Conservation (phyloP, 2,888 invertebrate genomes). For the Ophion slaviceki region DNA sequence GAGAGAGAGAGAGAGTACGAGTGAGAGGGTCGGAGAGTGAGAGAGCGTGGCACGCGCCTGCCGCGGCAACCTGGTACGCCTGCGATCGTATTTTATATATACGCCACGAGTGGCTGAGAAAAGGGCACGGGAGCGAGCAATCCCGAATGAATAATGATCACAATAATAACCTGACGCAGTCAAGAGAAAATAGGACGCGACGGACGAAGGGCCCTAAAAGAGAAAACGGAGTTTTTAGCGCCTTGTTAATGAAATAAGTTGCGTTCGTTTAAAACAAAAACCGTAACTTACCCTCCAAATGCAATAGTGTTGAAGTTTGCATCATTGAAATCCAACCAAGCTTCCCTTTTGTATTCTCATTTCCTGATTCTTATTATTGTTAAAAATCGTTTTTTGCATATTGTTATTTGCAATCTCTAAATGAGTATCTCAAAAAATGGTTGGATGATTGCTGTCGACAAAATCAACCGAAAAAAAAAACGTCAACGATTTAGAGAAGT, state of each 20-base stretch:
- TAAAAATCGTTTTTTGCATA: too few species aligned
- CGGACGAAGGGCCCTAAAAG: neutral
- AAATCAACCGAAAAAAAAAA: too few species aligned
- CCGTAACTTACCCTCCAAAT: too few species aligned
- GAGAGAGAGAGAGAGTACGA: neutral
- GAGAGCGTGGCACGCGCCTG: constrained; percentile 39
- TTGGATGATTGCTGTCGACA: too few species aligned
- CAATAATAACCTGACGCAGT: neutral
- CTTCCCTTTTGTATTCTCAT: too few species aligned
- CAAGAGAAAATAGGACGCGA: neutral
- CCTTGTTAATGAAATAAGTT: neutral
- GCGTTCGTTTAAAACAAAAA: neutral
- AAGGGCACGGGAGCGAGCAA: constrained; percentile 11
- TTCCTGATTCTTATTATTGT: too few species aligned
- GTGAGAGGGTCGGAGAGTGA: neutral
- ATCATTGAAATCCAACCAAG: too few species aligned
- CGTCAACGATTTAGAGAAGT: too few species aligned
- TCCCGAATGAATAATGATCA: neutral
- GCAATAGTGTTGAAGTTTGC: too few species aligned
- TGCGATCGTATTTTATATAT: constrained; percentile 16
- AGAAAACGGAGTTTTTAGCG: neutral
- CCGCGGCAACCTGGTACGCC: neutral
- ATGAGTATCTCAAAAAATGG: too few species aligned
- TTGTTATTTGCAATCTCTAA: too few species aligned
- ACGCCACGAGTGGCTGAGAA: constrained; percentile 18